Percentiles rank a stretch among this genome's conserved stretches.
These are phyloP conservation scores for Psittacula echo DNA, from an alignment of 2,797 vertebrate genomes.

Conservation along the genomic window DNA sequence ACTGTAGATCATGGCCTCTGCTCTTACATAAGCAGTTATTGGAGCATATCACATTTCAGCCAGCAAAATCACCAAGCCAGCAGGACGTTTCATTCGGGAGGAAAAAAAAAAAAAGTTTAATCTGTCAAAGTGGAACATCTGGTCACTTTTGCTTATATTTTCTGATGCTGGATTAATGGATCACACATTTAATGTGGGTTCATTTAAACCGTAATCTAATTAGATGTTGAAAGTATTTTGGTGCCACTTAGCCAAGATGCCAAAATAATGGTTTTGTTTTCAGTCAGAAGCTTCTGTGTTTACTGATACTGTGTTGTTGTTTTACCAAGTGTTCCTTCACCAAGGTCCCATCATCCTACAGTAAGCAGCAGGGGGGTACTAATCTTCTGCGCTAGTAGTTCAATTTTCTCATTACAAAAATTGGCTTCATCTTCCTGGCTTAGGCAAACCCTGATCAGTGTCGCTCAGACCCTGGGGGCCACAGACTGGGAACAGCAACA, in stretches of 20 bases:
- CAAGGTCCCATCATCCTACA: neutral
- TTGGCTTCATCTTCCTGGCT: conserved; percentile 38
- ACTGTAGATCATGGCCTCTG: neutral
- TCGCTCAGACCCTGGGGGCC: neutral
- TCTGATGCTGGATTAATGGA: neutral
- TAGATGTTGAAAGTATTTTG: neutral
- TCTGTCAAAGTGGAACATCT: conserved; percentile 57
- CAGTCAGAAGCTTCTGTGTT: neutral
- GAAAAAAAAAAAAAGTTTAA: neutral
- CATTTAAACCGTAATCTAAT: conserved; percentile 25
- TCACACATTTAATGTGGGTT: neutral
- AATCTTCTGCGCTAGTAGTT: conserved; percentile 19
- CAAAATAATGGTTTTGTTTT: neutral
- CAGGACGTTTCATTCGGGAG: conserved; percentile 35
- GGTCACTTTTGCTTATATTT: conserved; percentile 24
- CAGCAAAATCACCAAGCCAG: conserved; percentile 29
- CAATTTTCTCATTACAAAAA: conserved; percentile 61
- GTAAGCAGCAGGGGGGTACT: neutral
- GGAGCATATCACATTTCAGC: neutral
- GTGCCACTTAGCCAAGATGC: neutral
- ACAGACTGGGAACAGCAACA: neutral
- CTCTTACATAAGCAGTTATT: neutral
- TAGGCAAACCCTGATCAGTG: neutral
- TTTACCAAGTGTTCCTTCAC: neutral
- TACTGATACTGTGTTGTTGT: neutral